Evolutionary conservation across 1,140 invertebrate species (phyloP), one percentile per base, ranked within the genome.

Genomic region (Pseudomyrmex cubaensis): DNA sequence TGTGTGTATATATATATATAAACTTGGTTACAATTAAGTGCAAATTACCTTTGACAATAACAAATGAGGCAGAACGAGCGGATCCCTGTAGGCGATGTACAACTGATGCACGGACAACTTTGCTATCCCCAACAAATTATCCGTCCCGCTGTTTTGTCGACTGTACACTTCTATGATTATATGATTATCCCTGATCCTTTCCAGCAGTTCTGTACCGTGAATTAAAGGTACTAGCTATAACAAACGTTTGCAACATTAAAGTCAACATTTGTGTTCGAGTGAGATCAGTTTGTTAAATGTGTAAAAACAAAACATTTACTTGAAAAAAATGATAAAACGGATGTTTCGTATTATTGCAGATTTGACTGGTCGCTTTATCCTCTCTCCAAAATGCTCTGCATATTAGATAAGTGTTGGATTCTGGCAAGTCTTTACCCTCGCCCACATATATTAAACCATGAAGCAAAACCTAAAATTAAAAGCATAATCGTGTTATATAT

Each of bases 81-180:
- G 91, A 93, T 96, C 95, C 84, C 95, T 93, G 84, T 95, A 96
- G 1, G 95, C 95, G 44, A 96, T 90, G 83, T 95, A 96, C 85
- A 96, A 94, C 69, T 96, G 95, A 91, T 96, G 95, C 50, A 96
- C 90, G 8, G 95, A 92, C 54, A 96, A 85, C 90, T 95, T 95
- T 4, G 95, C 92, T 62, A 96, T 93, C 46, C 95, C 96, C 46
- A 96, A 89, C 17, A 95, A 70, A 83, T 78, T 90, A 84, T 95
- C 94, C 54, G 85, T 83, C n/a, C 83, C 87, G 25, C 90, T 83
- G 13, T 76, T 89, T 90, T 93, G 94, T 12, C 94, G 93, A 84
- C 95, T 95, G 64, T 96, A 91, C 87, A 88, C 76, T 59, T 96
- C 95, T n/a, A 95, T 89, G 2, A 95, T 90, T 84, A 96, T 93